Base-by-base conservation (phyloP, 2,797 vertebrate species). In the Pangasius djambal region DNA sequence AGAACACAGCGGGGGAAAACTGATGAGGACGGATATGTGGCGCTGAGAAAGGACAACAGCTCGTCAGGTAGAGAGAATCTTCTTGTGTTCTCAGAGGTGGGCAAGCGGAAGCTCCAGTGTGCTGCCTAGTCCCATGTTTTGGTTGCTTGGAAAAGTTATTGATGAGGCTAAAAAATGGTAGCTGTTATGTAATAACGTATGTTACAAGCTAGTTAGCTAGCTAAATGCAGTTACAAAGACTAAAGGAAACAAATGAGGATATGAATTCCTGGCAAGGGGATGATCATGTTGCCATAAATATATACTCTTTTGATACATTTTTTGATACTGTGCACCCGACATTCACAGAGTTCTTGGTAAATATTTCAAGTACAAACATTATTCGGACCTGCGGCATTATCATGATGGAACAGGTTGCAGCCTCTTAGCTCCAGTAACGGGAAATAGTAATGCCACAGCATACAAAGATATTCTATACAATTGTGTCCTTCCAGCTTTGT, bases 21-120 rank as follows among this genome's bases (percentile, higher is more conserved):
- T 22, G 97, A 98, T 55, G 98, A 98, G 93, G 98, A 99, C 0
- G 97, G 97, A 25, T 99, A 99, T 95, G 98, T 99, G 97, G 98
- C 97, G 0, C 97, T 98, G 0, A 98, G 98, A 97, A 96, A 97
- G 94, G 98, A 99, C 93, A 99, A 99, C 89, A 94, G 95, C 89
- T 97, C 97, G 89, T 97, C 97, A 97, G 98, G 98, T 98, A 89
- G 70, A 78, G 44, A 20, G n/a, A 78, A 6, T 67, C 40, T 44
- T 75, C 20, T 61, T 63, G 67, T 90, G 25, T 44, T 86, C 67
- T 40, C 34, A 40, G 52, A 10, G 52, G 6, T 52, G 16, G 18
- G 63, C 37, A 10, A 52, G 28, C 34, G 16, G 83, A 69, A 34
- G 44, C 44, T 69, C 20, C 59, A 83, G 13, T 61, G 55, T 6